phyloP scores from a whole-genome alignment of 2,888 invertebrate genomes.

The Drosophila phalerata region DNA sequence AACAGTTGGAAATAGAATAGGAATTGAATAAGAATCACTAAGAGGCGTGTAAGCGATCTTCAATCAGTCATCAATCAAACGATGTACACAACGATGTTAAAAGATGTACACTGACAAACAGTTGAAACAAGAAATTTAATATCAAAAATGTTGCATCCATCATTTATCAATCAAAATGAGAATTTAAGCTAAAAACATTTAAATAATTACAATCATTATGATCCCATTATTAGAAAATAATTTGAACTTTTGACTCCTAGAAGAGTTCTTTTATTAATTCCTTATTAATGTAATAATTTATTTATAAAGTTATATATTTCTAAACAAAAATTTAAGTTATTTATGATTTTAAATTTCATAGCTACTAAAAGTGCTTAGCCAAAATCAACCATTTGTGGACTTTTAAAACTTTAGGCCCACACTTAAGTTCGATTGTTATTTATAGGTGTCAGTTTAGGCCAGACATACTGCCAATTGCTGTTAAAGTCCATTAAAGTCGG shows the following conservation, averaged over 20 bases:
- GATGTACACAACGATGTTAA: not conserved
- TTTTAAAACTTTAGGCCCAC: not conserved
- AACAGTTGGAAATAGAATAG: not conserved
- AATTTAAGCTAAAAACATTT: not conserved
- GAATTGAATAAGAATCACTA: not conserved
- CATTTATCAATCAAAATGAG: not conserved
- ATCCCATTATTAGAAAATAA: no score
- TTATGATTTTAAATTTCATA: not conserved
- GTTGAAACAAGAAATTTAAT: not conserved
- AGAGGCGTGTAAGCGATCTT: not conserved
- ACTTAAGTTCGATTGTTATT: not conserved
- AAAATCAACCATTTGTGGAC: not conserved
- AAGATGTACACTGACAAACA: not conserved
- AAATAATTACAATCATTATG: not conserved
- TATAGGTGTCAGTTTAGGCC: not conserved
- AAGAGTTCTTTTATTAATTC: not conserved
- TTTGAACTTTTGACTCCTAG: no score
- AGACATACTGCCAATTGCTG: conserved; percentile 13
- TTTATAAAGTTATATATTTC: not conserved
- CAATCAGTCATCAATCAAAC: not conserved
- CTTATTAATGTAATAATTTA: not conserved
- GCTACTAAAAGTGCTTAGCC: not conserved
- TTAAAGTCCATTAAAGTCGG: conserved; percentile 26
- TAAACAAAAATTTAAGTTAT: not conserved
- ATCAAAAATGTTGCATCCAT: not conserved